Evolutionary conservation across 2,113 vertebrate species (phyloP).

Genomic region (Atherinomorus stipes): DNA sequence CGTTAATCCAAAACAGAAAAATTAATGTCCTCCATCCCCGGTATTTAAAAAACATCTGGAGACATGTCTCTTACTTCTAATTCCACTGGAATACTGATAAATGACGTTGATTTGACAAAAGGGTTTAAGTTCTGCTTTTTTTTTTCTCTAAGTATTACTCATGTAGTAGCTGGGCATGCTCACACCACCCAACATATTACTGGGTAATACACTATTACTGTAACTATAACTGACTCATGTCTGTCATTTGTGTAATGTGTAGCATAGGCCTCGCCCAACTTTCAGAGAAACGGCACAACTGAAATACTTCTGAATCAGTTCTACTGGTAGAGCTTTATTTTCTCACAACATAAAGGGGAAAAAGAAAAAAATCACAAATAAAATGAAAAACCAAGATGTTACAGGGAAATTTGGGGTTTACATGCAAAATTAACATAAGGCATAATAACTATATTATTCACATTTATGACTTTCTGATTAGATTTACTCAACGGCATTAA

Average conservation of each 20-base stretch:
- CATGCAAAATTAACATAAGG: slow-evolving; percentile 63
- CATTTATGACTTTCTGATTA: slow-evolving; percentile 12
- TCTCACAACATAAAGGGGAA: slow-evolving; percentile 18
- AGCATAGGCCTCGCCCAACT: slow-evolving; percentile 33
- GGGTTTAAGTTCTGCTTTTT: background rate
- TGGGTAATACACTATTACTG: background rate
- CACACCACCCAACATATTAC: fast-evolving
- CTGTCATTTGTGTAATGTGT: background rate
- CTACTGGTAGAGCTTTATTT: slow-evolving; percentile 48
- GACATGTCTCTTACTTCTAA: too few species aligned
- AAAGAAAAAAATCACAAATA: background rate
- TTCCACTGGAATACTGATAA: background rate
- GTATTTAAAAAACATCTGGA: too few species aligned
- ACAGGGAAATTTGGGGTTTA: slow-evolving; percentile 35
- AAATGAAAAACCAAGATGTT: slow-evolving; percentile 35
- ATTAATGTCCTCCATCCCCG: too few species aligned
- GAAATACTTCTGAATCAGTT: background rate
- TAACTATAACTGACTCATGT: slow-evolving; percentile 44
- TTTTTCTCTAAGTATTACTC: background rate
- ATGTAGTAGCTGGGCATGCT: background rate
- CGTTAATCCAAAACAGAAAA: too few species aligned
- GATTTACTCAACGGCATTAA: slow-evolving; percentile 20
- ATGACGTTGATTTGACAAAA: background rate
- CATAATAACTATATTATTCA: slow-evolving; percentile 31
- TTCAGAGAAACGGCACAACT: slow-evolving; percentile 1